These are phyloP conservation scores for Takifugu rubripes DNA, from an alignment of 2,797 vertebrate species.

Conservation along the genomic window DNA sequence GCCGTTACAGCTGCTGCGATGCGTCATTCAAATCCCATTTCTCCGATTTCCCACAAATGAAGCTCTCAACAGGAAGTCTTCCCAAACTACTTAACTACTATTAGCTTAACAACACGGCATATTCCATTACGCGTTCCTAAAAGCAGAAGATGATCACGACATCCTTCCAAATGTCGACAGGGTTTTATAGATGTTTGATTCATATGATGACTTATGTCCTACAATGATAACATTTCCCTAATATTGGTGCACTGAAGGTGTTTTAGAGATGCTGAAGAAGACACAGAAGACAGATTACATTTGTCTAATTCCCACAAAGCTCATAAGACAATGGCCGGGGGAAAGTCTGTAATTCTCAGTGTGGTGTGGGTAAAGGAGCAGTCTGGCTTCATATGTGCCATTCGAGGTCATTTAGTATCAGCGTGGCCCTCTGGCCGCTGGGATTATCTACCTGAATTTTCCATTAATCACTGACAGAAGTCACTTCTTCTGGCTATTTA, in stretches of 20 bases:
- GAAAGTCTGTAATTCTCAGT: constrained; percentile 36
- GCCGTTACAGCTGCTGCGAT: constrained; percentile 1
- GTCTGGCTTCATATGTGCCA: constrained; percentile 37
- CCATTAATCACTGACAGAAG: constrained; percentile 49
- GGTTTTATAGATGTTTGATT: not conserved
- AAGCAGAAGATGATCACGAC: not conserved
- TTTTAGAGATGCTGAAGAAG: constrained; percentile 24
- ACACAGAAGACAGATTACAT: constrained; percentile 5
- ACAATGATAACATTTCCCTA: constrained; percentile 9
- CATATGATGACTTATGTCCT: constrained; percentile 5
- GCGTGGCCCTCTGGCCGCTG: constrained; percentile 16
- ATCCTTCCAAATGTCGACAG: not conserved
- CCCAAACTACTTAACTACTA: not conserved
- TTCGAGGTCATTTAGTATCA: constrained; percentile 51
- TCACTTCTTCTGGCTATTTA: constrained; percentile 26
- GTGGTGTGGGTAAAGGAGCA: constrained; percentile 18
- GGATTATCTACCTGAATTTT: constrained; percentile 42
- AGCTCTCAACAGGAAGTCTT: constrained; percentile 1
- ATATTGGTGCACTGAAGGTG: constrained; percentile 4
- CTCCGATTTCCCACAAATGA: constrained; percentile 13
- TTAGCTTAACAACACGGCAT: not conserved
- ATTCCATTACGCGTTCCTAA: not conserved
- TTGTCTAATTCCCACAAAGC: constrained; percentile 24
- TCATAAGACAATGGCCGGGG: constrained; percentile 19
- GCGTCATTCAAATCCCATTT: constrained; percentile 5